Evolutionary conservation across 2,113 vertebrate species (phyloP).

Genomic region (Gyps fulvus): DNA sequence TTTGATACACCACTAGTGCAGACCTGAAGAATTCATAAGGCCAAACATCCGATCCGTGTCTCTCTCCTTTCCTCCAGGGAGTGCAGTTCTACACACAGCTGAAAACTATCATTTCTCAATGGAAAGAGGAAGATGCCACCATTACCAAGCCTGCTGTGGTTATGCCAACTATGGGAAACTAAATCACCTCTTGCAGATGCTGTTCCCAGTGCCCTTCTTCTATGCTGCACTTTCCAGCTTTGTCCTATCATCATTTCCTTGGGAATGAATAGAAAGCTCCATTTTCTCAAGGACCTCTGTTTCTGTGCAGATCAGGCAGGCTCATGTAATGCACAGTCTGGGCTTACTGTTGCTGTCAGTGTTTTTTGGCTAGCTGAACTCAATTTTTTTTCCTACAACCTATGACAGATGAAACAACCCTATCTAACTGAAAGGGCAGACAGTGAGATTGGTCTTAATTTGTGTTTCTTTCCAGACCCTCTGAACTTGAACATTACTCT

Average conservation of each 20-base stretch:
- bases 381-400: neutral
- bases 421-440: neutral
- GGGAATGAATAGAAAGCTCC: conserved; percentile 6
- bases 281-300: neutral
- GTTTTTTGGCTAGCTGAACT: neutral
- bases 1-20: neutral
- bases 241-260: neutral
- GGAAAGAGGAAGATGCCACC: conserved; percentile 95
- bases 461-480: neutral
- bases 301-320: neutral
- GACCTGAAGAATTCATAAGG: neutral
- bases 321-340: neutral
- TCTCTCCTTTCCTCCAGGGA: conserved; percentile 76
- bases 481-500: neutral
- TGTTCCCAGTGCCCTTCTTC: conserved; percentile 14
- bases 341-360: conserved; percentile 23
- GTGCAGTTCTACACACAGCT: conserved; percentile 96
- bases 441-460: neutral
- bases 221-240: conserved; percentile 20
- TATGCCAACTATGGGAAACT: conserved; percentile 97
- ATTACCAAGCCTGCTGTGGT: conserved; percentile 87
- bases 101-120: conserved; percentile 94
- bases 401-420: neutral
- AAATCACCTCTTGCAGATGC: conserved; percentile 47
- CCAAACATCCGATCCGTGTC: neutral